phyloP scores from a whole-genome alignment of 2,888 invertebrate species.

The Pecten maximus region DNA sequence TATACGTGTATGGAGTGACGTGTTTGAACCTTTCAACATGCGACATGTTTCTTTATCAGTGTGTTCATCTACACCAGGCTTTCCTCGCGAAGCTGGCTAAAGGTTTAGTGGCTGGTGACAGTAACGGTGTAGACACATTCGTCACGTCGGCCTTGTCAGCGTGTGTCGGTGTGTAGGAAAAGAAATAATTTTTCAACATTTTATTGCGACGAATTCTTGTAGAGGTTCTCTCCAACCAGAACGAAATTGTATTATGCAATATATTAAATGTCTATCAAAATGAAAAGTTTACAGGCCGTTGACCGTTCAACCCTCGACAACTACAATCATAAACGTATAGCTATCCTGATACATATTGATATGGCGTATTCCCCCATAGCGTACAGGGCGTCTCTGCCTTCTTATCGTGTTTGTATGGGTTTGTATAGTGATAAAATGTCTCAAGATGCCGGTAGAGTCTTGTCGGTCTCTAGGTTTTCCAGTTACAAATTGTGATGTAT shows the following conservation, averaged over 20 bases:
- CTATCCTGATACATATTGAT: not conserved
- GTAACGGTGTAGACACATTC: not conserved
- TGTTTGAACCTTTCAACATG: no score
- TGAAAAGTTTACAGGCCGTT: not conserved
- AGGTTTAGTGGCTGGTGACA: not conserved
- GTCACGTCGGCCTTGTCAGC: not conserved
- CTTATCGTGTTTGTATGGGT: not conserved
- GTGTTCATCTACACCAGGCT: no score
- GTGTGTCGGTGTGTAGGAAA: not conserved
- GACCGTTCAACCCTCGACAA: not conserved
- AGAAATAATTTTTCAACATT: not conserved
- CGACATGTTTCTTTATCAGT: no score
- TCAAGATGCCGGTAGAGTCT: not conserved
- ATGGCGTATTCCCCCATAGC: not conserved
- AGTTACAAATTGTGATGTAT: not conserved
- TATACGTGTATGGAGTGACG: no score
- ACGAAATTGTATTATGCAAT: not conserved
- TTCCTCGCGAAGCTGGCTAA: not conserved
- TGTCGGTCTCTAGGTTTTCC: not conserved
- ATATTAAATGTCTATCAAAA: conserved; percentile 5
- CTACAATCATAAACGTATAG: not conserved
- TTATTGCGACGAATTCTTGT: not conserved
- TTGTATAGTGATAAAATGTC: not conserved
- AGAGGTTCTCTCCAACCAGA: not conserved
- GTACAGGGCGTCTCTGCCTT: not conserved